Evolutionary conservation across 2,797 vertebrate genomes (phyloP).

Genomic region (Crax fasciolata): DNA sequence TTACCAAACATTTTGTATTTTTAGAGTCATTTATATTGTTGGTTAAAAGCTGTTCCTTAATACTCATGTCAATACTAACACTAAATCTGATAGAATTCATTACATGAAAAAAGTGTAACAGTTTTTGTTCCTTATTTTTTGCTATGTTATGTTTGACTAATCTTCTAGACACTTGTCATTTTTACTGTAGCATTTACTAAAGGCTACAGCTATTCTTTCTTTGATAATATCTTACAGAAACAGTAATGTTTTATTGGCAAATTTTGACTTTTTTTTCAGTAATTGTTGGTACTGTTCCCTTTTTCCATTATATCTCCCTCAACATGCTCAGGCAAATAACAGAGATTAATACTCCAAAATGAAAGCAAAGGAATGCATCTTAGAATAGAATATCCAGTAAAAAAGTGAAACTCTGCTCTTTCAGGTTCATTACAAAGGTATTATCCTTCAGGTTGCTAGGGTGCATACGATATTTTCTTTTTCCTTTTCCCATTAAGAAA

Average conservation of each 20-base stretch:
- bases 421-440: not conserved
- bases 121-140: not conserved
- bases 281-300: not conserved
- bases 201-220: not conserved
- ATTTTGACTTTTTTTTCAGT: not conserved
- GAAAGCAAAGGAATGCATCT: not conserved
- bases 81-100: not conserved
- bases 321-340: not conserved
- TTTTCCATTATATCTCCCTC: not conserved
- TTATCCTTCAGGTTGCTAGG: not conserved
- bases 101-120: not conserved
- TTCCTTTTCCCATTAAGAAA: not conserved
- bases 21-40: not conserved
- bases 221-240: not conserved
- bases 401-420: not conserved
- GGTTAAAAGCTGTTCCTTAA: not conserved
- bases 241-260: not conserved
- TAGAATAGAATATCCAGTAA: not conserved
- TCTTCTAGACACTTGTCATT: not conserved
- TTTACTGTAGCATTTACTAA: not conserved
- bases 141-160: not conserved
- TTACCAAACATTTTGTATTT: not conserved
- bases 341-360: not conserved
- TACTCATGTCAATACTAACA: not conserved
- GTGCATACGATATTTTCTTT: not conserved